A percentile compares a stretch with the other conserved stretches of the same genome.
Evolutionary conservation across 2,797 vertebrate species (phyloP).

Genomic region (Xiphophorus birchmanni): DNA sequence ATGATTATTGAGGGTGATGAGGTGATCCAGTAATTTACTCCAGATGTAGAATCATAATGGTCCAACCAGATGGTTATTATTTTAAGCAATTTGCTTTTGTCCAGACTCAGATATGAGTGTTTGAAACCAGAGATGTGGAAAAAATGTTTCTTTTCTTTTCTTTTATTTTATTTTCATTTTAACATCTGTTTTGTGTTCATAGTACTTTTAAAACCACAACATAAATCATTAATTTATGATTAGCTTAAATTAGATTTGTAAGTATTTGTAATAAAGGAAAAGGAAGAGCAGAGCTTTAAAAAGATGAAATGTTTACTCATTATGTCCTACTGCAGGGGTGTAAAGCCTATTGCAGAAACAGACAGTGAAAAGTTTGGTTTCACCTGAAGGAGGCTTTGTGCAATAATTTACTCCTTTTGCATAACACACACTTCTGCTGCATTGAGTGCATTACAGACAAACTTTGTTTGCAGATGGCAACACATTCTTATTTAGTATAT

Average conservation of each 20-base stretch:
- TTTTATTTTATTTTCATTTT: no score
- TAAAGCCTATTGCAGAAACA: neutral
- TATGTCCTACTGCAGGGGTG: neutral
- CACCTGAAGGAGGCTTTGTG: neutral
- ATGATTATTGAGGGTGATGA: neutral
- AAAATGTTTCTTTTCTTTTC: no score
- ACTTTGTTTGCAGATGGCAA: neutral
- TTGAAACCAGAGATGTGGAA: conserved; percentile 6
- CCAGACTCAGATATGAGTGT: neutral
- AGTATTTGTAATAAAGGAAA: neutral
- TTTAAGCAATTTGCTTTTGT: conserved; percentile 3
- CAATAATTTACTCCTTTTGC: neutral
- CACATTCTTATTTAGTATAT: neutral
- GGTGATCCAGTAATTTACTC: conserved; percentile 7
- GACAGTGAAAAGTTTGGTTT: neutral
- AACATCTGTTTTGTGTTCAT: neutral
- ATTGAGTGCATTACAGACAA: neutral
- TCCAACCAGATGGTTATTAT: conserved; percentile 5
- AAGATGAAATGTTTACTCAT: neutral
- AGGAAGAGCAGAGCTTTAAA: neutral
- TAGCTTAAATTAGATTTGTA: neutral
- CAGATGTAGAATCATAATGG: conserved; percentile 9
- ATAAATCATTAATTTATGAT: neutral
- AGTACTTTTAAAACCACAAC: neutral
- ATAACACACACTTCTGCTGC: neutral